phyloP scores from a whole-genome alignment of 64 coral and sea anemone genomes.

The Porites australiensis region DNA sequence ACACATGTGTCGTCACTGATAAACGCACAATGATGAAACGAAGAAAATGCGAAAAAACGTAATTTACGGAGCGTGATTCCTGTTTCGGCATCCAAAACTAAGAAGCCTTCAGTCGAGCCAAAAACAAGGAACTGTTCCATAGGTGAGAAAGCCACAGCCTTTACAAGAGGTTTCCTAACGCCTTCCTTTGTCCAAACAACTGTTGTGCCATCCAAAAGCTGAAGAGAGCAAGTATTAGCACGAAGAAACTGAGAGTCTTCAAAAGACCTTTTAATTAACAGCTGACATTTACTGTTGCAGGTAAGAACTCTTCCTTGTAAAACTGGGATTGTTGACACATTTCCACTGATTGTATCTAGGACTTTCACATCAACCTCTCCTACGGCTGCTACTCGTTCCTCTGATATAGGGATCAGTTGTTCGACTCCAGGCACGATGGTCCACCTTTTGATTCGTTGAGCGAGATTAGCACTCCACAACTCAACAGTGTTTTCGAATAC shows the following conservation, averaged over 20 bases:
- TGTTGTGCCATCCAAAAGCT: neutral
- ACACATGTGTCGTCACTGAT: conserved; percentile 1
- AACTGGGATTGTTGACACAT: neutral
- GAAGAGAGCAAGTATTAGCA: neutral
- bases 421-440: neutral
- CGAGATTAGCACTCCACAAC: conserved; percentile 2
- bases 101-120: neutral
- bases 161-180: neutral
- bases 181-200: no score
- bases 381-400: neutral
- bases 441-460: neutral
- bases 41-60: neutral
- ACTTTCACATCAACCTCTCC: neutral
- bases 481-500: neutral
- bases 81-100: neutral
- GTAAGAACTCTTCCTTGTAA: neutral
- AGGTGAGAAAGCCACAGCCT: neutral
- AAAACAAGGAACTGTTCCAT: neutral
- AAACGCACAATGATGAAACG: no score
- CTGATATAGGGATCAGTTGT: neutral
- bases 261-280: neutral
- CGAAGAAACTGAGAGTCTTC: no score
- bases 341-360: neutral
- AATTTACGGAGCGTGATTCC: neutral
- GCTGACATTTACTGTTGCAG: conserved; percentile 27